phyloP scores from a whole-genome alignment of 64 coral and sea anemone genomes.

The Montipora foliosa region DNA sequence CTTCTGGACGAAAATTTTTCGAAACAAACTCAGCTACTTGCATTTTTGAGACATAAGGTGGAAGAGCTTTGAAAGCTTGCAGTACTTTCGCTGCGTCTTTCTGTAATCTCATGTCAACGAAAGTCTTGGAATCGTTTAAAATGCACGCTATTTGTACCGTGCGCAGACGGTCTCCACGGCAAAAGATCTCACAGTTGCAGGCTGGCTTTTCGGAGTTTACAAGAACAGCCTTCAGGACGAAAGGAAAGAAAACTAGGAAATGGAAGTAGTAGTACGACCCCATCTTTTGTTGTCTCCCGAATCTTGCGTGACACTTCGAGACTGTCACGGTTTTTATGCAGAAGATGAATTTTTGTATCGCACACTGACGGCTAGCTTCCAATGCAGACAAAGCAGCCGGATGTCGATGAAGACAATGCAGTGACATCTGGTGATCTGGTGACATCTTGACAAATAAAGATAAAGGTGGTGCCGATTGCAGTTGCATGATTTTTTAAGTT shows the following conservation, averaged over 20 bases:
- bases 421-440: not conserved
- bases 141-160: constrained; percentile 86
- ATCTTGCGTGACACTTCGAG: not conserved
- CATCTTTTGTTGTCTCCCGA: not conserved
- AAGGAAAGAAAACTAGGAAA: not conserved
- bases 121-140: constrained; percentile 93
- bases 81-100: constrained; percentile 29
- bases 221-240: not conserved
- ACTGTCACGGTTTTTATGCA: not conserved
- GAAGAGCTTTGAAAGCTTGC: constrained; percentile 50
- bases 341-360: too few relatives aligned
- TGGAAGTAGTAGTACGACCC: not conserved
- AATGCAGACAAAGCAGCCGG: too few relatives aligned
- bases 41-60: constrained; percentile 8
- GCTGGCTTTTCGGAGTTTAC: constrained; percentile 34
- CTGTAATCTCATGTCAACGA: constrained; percentile 90
- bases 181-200: constrained; percentile 81
- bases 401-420: too few relatives aligned
- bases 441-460: not conserved
- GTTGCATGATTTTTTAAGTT: too few relatives aligned
- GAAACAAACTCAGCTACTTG: constrained; percentile 68
- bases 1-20: constrained; percentile 71
- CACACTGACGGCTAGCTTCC: too few relatives aligned
- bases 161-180: constrained; percentile 72
- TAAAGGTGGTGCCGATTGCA: too few relatives aligned